These are phyloP conservation scores for Tenebrosternarchus preto DNA, from an alignment of 2,113 vertebrate species.

Conservation along the genomic window DNA sequence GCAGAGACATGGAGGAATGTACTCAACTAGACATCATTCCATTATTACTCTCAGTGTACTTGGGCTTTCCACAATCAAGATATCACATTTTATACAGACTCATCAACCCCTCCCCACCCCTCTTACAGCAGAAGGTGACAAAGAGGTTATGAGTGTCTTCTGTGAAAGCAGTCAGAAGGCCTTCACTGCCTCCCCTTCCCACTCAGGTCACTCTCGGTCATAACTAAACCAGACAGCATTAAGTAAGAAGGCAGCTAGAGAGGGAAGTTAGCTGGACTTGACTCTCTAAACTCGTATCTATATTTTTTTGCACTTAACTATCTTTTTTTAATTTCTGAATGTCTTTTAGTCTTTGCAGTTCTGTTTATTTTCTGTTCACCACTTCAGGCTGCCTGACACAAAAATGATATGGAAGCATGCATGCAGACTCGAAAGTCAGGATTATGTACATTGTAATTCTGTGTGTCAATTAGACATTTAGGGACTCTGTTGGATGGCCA, in stretches of 20 bases:
- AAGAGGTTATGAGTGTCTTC: neutral
- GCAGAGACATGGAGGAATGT: neutral
- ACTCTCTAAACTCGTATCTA: neutral
- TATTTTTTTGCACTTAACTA: neutral
- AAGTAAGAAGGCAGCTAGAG: neutral
- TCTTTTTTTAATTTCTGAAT: no score
- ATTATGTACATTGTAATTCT: no score
- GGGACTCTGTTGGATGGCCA: no score
- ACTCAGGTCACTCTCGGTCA: slow-evolving; percentile 16
- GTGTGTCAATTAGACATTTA: no score
- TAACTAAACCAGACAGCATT: slow-evolving; percentile 22
- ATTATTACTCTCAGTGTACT: neutral
- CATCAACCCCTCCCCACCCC: neutral
- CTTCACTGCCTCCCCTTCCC: neutral
- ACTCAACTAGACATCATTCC: neutral
- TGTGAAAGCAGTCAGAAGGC: slow-evolving; percentile 7
- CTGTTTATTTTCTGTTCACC: neutral
- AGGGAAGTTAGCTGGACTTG: neutral
- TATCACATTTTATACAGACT: neutral
- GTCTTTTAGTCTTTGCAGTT: neutral
- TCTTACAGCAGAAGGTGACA: neutral
- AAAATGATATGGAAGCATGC: neutral
- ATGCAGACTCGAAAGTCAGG: no score
- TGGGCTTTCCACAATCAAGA: neutral
- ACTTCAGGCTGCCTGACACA: neutral